These are phyloP conservation scores for Megalops atlanticus DNA, from an alignment of 2,113 vertebrate genomes.

Conservation along the genomic window DNA sequence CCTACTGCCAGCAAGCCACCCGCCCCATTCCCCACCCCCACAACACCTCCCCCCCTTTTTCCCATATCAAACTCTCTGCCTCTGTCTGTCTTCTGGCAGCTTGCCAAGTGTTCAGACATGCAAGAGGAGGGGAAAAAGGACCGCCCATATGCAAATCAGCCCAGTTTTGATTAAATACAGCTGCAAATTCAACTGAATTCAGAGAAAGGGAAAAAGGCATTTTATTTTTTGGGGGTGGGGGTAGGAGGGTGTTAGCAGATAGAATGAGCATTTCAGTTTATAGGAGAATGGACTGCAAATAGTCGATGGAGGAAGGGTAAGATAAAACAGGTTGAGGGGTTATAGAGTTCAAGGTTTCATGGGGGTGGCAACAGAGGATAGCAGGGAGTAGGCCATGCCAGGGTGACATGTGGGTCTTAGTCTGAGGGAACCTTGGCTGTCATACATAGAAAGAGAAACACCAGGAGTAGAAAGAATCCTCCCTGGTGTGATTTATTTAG, in stretches of 20 bases:
- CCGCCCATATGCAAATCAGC: slow-evolving; percentile 58
- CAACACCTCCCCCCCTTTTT: slow-evolving; percentile 30
- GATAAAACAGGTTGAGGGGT: slow-evolving; percentile 54
- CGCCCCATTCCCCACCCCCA: slow-evolving; percentile 31
- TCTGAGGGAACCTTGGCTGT: no score
- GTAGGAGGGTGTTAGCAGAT: slow-evolving; percentile 39
- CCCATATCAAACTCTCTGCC: slow-evolving; percentile 39
- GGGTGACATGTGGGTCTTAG: neutral
- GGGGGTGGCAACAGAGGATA: neutral
- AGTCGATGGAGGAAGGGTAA: slow-evolving; percentile 56
- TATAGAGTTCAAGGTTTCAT: slow-evolving; percentile 39
- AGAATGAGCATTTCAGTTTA: slow-evolving; percentile 31
- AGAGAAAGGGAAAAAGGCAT: slow-evolving; percentile 27
- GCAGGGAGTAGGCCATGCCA: neutral
- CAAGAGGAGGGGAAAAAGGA: slow-evolving; percentile 32
- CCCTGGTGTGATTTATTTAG: neutral
- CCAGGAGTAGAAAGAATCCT: neutral
- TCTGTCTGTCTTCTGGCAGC: slow-evolving; percentile 44
- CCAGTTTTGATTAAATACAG: slow-evolving; percentile 71
- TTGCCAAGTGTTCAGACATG: slow-evolving; percentile 47
- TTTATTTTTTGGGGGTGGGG: slow-evolving; percentile 46
- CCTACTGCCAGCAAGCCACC: slow-evolving; percentile 44
- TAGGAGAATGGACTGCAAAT: slow-evolving; percentile 32
- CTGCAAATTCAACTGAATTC: slow-evolving; percentile 64
- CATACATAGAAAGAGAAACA: neutral